phyloP scores from a whole-genome alignment of 2,797 vertebrate species.

The Hippoglossus hippoglossus region DNA sequence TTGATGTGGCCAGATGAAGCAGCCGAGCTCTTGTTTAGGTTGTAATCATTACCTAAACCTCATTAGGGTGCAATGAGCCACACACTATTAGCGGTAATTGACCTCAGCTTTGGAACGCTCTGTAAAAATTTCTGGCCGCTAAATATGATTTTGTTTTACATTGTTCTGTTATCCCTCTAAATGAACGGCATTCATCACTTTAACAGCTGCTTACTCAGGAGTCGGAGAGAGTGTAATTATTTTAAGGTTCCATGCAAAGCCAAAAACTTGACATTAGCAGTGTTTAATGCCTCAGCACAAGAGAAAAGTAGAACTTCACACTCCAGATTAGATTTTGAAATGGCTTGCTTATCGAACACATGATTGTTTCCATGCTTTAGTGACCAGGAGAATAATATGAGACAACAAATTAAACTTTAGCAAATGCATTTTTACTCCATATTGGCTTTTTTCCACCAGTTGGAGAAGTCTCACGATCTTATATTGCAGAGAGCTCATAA shows the following conservation, averaged over 20 bases:
- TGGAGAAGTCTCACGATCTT: not conserved
- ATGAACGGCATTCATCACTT: conserved; percentile 77
- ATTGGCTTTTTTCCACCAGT: not conserved
- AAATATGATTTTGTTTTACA: conserved; percentile 71
- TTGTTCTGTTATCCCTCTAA: conserved; percentile 65
- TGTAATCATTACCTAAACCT: conserved; percentile 71
- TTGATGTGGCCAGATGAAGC: conserved; percentile 65
- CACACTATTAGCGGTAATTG: conserved; percentile 70
- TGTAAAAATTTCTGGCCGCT: conserved; percentile 52
- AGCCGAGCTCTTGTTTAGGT: conserved; percentile 53
- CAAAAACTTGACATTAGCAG: conserved; percentile 10
- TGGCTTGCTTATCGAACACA: not conserved
- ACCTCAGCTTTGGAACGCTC: conserved; percentile 60
- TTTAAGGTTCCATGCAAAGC: conserved; percentile 40
- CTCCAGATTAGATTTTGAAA: conserved; percentile 14
- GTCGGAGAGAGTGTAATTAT: conserved; percentile 28
- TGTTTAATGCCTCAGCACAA: not conserved
- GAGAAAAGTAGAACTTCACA: not conserved
- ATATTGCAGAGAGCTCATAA: not conserved
- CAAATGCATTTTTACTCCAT: not conserved
- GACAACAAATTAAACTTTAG: too few species aligned
- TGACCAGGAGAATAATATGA: conserved; percentile 11
- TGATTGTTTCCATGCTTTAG: conserved; percentile 33
- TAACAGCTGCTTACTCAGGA: conserved; percentile 55
- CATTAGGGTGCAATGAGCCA: conserved; percentile 74